phyloP scores from a whole-genome alignment of 2,797 vertebrate genomes.

The Sebastes cheni region DNA sequence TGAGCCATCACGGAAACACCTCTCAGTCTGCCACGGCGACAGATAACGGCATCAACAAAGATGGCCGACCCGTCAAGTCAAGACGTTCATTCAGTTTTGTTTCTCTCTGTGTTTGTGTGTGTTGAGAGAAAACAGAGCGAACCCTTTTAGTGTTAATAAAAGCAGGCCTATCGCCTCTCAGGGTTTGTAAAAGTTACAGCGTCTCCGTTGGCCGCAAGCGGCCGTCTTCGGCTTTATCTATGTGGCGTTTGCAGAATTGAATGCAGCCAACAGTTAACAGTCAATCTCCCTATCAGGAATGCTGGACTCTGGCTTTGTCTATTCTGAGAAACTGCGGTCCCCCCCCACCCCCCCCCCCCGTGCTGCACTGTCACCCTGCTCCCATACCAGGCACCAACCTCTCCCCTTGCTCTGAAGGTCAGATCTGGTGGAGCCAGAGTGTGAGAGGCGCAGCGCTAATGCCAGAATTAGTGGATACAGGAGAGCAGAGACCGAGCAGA shows the following conservation, averaged over 20 bases:
- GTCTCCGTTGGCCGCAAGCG: background rate
- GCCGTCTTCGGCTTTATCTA: constrained; percentile 14
- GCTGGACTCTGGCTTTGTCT: constrained; percentile 82
- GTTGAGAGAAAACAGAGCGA: background rate
- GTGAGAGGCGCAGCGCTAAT: constrained; percentile 61
- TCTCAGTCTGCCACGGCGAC: constrained; percentile 69
- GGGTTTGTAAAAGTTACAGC: background rate
- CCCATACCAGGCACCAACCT: constrained; percentile 77
- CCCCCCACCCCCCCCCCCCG: constrained; percentile 46
- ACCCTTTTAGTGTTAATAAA: background rate
- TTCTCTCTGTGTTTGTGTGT: background rate
- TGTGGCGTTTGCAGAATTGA: constrained; percentile 21
- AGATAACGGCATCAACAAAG: constrained; percentile 75
- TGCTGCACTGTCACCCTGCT: constrained; percentile 75
- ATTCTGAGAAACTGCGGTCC: constrained; percentile 81
- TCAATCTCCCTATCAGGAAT: constrained; percentile 72
- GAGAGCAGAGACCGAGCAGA: background rate
- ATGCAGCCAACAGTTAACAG: constrained; percentile 52
- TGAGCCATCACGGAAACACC: constrained; percentile 78
- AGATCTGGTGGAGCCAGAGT: constrained; percentile 71
- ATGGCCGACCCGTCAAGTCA: constrained; percentile 51
- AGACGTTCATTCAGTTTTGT: constrained; percentile 14
- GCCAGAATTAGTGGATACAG: constrained; percentile 52
- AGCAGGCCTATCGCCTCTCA: background rate
- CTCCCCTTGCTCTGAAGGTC: constrained; percentile 83